Evolutionary conservation across 2,113 vertebrate species (phyloP), one percentile per base, ranked within the genome.

Genomic region (Alces alces): DNA sequence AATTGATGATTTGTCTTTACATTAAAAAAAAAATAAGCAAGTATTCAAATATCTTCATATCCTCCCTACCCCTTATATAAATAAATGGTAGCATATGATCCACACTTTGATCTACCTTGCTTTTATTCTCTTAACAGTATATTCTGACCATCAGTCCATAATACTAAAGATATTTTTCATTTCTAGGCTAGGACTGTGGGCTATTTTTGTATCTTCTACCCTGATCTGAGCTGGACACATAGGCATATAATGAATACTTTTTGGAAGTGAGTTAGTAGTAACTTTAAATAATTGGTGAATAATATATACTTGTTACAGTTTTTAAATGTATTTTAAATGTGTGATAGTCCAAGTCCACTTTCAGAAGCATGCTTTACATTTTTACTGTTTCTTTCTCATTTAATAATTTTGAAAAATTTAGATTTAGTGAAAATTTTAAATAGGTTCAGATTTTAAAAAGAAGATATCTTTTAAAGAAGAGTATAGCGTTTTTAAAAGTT

Each of bases 251-350:
- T 79, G 79, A 70, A 50, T 64, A 78, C 28, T 55, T 94, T 93
- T 54, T 61, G 30, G 28, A 94, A 85, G 57, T 70, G 64, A 94
- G 80, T 85, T 66, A 94, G 45, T 52, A 84, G 54, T 85, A 66
- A 70, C 50, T 95, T 91, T 47, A 89, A 82, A 15, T 91, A 80
- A 7, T 55, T 80, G 57, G 50, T 92, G 13, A 96, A 19, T 93
- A 76, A 30, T 73, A 27, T 80, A 27, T 64, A 60, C 30, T 93
- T 60, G 55, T 91, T 80, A 52, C 5, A 86, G 57, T 85, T 43
- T 95, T 93, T 84, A 97, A 92, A 82, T 95, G 7, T 80, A 94
- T 91, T 96, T 93, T 79, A 83, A 97, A 55, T 94, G 19, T 66
- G 1, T 88, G 86, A 64, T 95, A 70, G 13, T 92, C 9, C 47